These are phyloP conservation scores for Crocodylus rhombifer DNA, from an alignment of 2,797 vertebrate genomes.

Conservation along the genomic window DNA sequence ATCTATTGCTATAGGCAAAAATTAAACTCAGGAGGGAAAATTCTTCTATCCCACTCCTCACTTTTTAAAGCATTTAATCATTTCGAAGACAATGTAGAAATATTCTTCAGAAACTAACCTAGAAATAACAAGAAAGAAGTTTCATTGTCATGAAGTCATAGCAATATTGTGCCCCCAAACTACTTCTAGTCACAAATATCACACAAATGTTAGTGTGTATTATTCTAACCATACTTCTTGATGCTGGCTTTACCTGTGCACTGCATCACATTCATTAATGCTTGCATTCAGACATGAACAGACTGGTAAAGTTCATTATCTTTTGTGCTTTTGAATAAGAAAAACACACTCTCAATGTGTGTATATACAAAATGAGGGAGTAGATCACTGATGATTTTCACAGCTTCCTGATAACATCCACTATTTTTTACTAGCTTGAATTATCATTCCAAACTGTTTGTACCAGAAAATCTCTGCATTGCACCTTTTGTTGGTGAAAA, in stretches of 20 bases:
- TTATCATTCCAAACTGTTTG: slow-evolving; percentile 36
- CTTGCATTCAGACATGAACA: background rate
- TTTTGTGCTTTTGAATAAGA: slow-evolving; percentile 14
- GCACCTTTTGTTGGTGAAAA: slow-evolving; percentile 50
- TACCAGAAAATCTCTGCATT: slow-evolving; percentile 13
- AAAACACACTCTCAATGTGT: slow-evolving; percentile 7
- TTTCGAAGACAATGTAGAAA: background rate
- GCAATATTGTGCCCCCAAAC: background rate
- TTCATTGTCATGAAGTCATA: background rate
- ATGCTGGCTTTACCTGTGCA: background rate
- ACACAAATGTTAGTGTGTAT: background rate
- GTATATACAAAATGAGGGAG: background rate
- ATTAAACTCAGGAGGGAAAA: background rate
- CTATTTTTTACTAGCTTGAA: slow-evolving; percentile 5
- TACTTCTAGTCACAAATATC: background rate
- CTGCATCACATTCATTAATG: background rate
- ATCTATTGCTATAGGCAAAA: background rate
- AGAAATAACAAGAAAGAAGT: background rate
- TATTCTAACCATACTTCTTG: slow-evolving; percentile 41
- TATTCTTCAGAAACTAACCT: slow-evolving; percentile 4
- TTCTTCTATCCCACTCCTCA: background rate
- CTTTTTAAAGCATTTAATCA: background rate
- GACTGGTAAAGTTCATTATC: slow-evolving; percentile 31
- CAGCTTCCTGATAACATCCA: background rate
- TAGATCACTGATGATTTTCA: background rate